These are phyloP conservation scores for Sycophila sp. DNA, from an alignment of 1,140 invertebrate genomes.

Conservation along the genomic window DNA sequence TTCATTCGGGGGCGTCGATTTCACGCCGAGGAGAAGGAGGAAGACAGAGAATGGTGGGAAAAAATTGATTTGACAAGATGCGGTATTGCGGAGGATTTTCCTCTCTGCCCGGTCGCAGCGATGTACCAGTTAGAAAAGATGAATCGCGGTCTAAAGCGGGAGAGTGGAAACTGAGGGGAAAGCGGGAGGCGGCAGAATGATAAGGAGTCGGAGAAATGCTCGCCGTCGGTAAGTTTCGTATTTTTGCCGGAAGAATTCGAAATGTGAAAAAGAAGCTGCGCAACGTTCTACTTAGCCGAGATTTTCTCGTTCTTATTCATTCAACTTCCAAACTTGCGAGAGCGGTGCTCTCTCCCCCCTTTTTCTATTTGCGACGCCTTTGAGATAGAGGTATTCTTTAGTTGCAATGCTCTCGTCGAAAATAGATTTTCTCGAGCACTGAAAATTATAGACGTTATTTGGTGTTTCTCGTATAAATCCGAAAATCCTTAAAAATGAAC, in stretches of 20 bases:
- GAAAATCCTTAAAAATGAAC: too few species aligned
- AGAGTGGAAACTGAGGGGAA: neutral
- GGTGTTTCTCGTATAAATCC: too few species aligned
- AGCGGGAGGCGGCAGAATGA: too few species aligned
- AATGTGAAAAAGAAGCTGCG: neutral
- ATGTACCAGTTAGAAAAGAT: conserved; percentile 7
- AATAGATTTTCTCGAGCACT: too few species aligned
- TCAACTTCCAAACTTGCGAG: conserved; percentile 5
- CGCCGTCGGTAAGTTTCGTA: neutral
- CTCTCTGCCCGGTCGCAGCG: too few species aligned
- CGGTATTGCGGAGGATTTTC: conserved; percentile 18
- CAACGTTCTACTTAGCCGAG: neutral
- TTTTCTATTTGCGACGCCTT: too few species aligned
- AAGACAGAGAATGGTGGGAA: neutral
- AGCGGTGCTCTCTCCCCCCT: neutral
- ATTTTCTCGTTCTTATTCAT: conserved; percentile 24
- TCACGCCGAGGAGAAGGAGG: neutral
- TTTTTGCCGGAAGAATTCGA: neutral
- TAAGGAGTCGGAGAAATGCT: neutral
- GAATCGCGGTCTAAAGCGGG: neutral
- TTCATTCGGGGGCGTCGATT: conserved; percentile 20
- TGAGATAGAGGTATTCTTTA: too few species aligned
- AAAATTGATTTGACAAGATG: conserved; percentile 30
- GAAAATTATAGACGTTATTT: too few species aligned
- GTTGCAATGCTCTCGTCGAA: too few species aligned